A percentile compares a stretch with the other conserved stretches of the same genome.
These are phyloP conservation scores for Tubulanus polymorphus DNA, from an alignment of 2,888 invertebrate genomes.

Conservation along the genomic window DNA sequence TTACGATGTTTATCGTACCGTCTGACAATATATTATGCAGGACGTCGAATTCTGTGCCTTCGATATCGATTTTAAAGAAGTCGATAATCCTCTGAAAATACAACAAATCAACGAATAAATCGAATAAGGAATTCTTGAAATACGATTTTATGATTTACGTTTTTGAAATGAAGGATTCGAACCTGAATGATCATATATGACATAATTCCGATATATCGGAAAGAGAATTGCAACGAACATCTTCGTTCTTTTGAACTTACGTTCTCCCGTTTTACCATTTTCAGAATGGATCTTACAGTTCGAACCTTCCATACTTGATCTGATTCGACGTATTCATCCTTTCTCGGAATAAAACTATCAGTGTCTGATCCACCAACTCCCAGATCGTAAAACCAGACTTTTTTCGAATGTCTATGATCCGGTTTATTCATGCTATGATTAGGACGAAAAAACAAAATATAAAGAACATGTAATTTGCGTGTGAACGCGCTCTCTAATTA, in stretches of 20 bases:
- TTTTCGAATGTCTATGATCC: not conserved
- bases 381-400: not conserved
- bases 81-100: not conserved
- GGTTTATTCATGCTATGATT: not conserved
- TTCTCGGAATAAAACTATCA: not conserved
- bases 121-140: no score
- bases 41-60: not conserved
- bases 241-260: not conserved
- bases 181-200: no score
- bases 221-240: no score
- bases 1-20: not conserved
- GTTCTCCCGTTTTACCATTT: not conserved
- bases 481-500: no score
- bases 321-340: not conserved
- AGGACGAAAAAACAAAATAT: no score
- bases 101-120: no score
- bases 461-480: no score
- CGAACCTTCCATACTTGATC: not conserved
- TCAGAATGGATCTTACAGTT: not conserved
- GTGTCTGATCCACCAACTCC: not conserved
- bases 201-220: no score
- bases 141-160: no score
- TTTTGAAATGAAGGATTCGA: no score
- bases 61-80: not conserved
- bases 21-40: not conserved